Evolutionary conservation across 2,888 invertebrate genomes (phyloP).

Genomic region (Trachelus stipa): DNA sequence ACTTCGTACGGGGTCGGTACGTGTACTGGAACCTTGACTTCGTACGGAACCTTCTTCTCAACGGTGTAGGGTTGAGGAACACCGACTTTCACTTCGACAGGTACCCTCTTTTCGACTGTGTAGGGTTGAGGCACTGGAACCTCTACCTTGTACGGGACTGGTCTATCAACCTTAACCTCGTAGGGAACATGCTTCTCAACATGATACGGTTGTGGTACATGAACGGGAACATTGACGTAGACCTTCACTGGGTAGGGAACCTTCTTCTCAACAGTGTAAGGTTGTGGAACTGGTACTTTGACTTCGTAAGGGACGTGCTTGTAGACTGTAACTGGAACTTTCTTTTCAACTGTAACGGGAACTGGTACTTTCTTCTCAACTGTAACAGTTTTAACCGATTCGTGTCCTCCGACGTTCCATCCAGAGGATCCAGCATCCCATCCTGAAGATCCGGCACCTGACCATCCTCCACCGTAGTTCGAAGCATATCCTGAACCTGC

Average conservation of each 20-base stretch:
- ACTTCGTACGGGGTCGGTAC: constrained; percentile 80
- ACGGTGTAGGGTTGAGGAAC: constrained; percentile 82
- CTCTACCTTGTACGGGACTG: constrained; percentile 75
- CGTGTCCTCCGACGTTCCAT: constrained; percentile 21
- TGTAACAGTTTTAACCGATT: constrained; percentile 26
- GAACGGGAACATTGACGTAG: constrained; percentile 37
- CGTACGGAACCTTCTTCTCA: constrained; percentile 72
- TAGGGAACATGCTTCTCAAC: constrained; percentile 73
- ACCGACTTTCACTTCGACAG: constrained; percentile 80
- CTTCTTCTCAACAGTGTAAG: constrained; percentile 51
- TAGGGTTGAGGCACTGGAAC: constrained; percentile 73
- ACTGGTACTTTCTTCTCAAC: constrained; percentile 45
- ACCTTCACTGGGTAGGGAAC: constrained; percentile 36
- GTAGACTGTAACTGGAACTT: constrained; percentile 82
- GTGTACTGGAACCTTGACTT: constrained; percentile 67
- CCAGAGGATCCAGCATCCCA: background rate
- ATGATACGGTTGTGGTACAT: constrained; percentile 35
- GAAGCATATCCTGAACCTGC: constrained; percentile 1
- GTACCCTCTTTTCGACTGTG: constrained; percentile 72
- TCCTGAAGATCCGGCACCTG: background rate
- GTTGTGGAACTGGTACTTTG: constrained; percentile 61
- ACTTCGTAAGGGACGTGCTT: constrained; percentile 81
- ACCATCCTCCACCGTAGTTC: constrained; percentile 14
- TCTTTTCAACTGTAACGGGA: constrained; percentile 75
- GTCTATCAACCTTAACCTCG: constrained; percentile 66